Percentiles rank a stretch among this genome's conserved stretches.
These are phyloP conservation scores for Branchipolynoe longqiensis DNA, from an alignment of 2,888 invertebrate species.

Conservation along the genomic window DNA sequence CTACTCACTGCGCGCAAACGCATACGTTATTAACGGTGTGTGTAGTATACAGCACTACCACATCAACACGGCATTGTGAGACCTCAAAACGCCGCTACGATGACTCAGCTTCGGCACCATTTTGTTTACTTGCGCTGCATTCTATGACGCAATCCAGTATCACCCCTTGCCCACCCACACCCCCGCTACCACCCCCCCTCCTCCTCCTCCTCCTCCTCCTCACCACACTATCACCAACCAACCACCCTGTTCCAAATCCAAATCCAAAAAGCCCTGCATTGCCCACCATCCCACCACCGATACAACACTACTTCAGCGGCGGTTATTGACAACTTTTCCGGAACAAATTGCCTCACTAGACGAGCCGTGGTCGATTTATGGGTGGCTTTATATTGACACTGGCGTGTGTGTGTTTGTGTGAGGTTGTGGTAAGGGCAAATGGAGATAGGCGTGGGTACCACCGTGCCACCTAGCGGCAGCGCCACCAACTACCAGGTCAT, in stretches of 20 bases:
- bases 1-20: too few species aligned
- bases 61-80: slow-evolving; percentile 33
- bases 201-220: too few species aligned
- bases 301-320: neutral
- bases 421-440: slow-evolving; percentile 30
- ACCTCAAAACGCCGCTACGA: slow-evolving; percentile 4
- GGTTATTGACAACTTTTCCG: slow-evolving; percentile 19
- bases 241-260: slow-evolving; percentile 7
- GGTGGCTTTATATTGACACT: slow-evolving; percentile 17
- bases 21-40: too few species aligned
- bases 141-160: slow-evolving; percentile 45
- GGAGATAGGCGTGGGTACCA: slow-evolving; percentile 8
- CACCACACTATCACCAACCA: too few species aligned
- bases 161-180: too few species aligned
- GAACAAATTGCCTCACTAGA: slow-evolving; percentile 27
- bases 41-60: too few species aligned
- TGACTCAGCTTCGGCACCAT: slow-evolving; percentile 38
- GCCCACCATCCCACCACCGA: neutral
- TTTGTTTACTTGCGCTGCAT: slow-evolving; percentile 12
- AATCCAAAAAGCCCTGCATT: neutral
- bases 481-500: neutral
- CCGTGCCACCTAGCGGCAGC: neutral
- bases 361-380: neutral
- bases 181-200: too few species aligned
- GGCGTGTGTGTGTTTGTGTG: slow-evolving; percentile 9